phyloP scores from a whole-genome alignment of 2,888 invertebrate species.

The Sinhomidia bicolor region DNA sequence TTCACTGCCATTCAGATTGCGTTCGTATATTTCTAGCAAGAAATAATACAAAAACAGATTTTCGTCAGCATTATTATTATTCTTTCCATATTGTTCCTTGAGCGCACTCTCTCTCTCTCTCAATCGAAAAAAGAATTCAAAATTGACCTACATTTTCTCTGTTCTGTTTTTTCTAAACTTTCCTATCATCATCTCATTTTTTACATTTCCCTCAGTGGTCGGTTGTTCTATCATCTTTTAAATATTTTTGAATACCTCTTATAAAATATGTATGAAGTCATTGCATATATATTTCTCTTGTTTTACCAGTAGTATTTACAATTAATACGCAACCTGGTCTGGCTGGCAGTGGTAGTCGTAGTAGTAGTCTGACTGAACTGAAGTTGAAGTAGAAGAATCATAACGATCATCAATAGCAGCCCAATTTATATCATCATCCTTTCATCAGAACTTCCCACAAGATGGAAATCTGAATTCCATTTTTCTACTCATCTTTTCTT shows the following conservation, averaged over 20 bases:
- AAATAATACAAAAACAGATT: too few relatives aligned
- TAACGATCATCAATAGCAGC: background rate
- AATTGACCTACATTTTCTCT: too few relatives aligned
- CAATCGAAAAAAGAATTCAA: too few relatives aligned
- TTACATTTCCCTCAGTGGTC: too few relatives aligned
- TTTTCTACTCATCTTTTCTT: background rate
- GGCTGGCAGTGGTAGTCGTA: background rate
- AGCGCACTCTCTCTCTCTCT: too few relatives aligned
- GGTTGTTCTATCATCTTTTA: background rate
- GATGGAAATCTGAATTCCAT: conserved; percentile 28
- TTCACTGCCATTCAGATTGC: too few relatives aligned
- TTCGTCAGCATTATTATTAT: too few relatives aligned
- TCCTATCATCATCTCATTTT: background rate
- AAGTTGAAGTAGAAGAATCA: background rate
- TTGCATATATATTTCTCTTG: background rate
- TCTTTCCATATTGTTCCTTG: too few relatives aligned
- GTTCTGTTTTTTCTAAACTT: too few relatives aligned
- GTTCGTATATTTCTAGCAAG: too few relatives aligned
- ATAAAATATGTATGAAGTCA: conserved; percentile 21
- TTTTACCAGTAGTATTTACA: background rate
- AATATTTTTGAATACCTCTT: conserved; percentile 3
- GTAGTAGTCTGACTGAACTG: too few relatives aligned
- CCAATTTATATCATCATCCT: background rate
- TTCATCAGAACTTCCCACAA: background rate
- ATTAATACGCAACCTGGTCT: too few relatives aligned